Base-by-base conservation (phyloP, 30 jellyfish, hydroid and myxozoan species). In the Turritopsis rubra region DNA sequence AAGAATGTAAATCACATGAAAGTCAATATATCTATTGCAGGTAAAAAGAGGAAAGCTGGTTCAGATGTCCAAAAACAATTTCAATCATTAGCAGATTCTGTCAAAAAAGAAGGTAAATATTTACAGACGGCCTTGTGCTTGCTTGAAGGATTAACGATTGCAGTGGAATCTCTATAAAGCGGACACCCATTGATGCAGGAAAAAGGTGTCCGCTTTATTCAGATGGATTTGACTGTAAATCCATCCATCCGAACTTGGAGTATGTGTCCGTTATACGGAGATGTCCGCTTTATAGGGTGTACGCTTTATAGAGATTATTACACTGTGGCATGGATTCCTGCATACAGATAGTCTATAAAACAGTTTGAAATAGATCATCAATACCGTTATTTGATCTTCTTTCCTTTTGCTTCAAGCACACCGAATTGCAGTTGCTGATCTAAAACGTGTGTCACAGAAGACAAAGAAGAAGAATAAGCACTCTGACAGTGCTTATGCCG, bases 41-140 rank as follows among this genome's bases (percentile, higher is more conserved):
- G 77, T 68, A 68, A 68, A 68, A n/a, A 68, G 28, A 68, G 21
- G 19, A 68, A 0, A n/a, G 23, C 17, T 68, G 77, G 30, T 68
- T 7, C 30, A 19, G 31, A 68, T 9, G 77, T 68, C 28, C 77
- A 68, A 68, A 68, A 68, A 68, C 31, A 68, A 68, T 68, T 68
- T 27, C 77, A 68, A 19, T 68, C 77, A 68, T 27, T 68, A n/a
- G 28, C 77, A 68, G 77, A 9, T 68, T 68, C 77, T 9, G 77
- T 68, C 17, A 68, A 68, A 68, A 27, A 68, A 68, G 77, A 68
- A 68, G 77, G 77, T 68, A 68, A n/a, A 27, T 23, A 68, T 68
- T 22, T 23, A 68, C 30, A 16, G 28, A n/a, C n/a, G n/a, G n/a
- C n/a, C n/a, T n/a, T n/a, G n/a, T n/a, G n/a, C n/a, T n/a, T n/a